These are phyloP conservation scores for Panthera uncia DNA, from an alignment of 2,113 vertebrate genomes.

Conservation along the genomic window DNA sequence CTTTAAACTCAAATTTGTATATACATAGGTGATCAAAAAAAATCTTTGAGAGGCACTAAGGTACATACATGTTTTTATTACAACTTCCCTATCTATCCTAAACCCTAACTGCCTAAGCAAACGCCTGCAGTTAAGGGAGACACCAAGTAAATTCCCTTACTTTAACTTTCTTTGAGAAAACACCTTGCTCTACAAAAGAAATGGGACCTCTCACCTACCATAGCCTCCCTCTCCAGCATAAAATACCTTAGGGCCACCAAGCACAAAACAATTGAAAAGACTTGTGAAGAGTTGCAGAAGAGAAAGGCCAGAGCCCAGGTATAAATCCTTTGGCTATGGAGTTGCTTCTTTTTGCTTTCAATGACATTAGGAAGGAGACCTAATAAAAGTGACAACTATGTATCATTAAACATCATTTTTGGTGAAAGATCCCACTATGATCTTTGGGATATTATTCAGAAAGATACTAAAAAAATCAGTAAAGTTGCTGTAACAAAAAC, in stretches of 20 bases:
- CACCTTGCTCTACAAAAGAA: background rate
- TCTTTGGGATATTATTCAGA: slow-evolving; percentile 16
- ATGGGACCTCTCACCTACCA: background rate
- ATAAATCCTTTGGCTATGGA: background rate
- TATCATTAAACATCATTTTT: slow-evolving; percentile 38
- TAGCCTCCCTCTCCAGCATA: background rate
- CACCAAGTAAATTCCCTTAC: background rate
- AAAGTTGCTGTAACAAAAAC: background rate
- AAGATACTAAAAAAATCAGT: slow-evolving; percentile 8
- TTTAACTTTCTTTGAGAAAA: background rate
- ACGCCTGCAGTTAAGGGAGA: background rate
- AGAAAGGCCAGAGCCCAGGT: background rate
- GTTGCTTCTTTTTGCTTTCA: background rate
- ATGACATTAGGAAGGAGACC: slow-evolving; percentile 10
- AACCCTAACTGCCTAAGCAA: background rate
- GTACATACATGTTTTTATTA: background rate
- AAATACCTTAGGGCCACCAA: background rate
- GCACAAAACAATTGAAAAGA: background rate
- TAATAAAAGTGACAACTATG: slow-evolving; percentile 53
- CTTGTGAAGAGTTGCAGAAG: background rate
- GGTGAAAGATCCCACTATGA: background rate
- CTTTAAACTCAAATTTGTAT: background rate
- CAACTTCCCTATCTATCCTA: background rate
- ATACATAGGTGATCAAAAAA: background rate
- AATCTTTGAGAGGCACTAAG: background rate